These are phyloP conservation scores for Trinectes maculatus DNA, from an alignment of 2,113 vertebrate species.

Conservation along the genomic window DNA sequence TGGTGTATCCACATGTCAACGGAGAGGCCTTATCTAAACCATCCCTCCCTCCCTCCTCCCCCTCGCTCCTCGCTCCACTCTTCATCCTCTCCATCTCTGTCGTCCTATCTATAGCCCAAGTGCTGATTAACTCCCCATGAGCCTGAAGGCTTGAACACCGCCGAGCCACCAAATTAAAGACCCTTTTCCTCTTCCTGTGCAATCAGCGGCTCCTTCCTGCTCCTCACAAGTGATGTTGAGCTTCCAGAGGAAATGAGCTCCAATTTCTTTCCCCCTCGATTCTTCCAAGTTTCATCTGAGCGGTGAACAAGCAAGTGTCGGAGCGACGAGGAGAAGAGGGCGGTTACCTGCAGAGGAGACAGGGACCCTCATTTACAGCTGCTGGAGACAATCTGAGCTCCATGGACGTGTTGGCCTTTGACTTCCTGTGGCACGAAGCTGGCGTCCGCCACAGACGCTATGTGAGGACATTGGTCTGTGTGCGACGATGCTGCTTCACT, in stretches of 20 bases:
- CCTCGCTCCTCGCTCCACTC: too few relatives aligned
- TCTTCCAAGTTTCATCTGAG: not conserved
- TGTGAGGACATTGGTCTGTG: too few relatives aligned
- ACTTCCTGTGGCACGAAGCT: too few relatives aligned
- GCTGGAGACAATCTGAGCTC: slow-evolving; percentile 3
- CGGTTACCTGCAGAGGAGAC: slow-evolving; percentile 13
- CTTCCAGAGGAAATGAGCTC: slow-evolving; percentile 31
- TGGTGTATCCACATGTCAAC: slow-evolving; percentile 3
- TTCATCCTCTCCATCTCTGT: slow-evolving; percentile 37
- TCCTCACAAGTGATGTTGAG: slow-evolving; percentile 31
- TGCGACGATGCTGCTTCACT: too few relatives aligned
- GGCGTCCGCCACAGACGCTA: too few relatives aligned
- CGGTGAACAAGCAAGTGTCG: not conserved
- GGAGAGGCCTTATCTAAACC: not conserved
- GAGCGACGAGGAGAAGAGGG: slow-evolving; percentile 2
- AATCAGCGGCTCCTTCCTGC: slow-evolving; percentile 63
- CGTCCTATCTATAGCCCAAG: slow-evolving; percentile 61
- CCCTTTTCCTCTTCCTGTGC: slow-evolving; percentile 52
- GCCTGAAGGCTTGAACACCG: slow-evolving; percentile 45
- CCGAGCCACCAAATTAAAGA: slow-evolving; percentile 45
- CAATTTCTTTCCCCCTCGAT: not conserved
- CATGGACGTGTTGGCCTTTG: slow-evolving; percentile 17
- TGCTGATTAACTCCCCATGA: slow-evolving; percentile 71
- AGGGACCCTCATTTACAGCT: slow-evolving; percentile 14
- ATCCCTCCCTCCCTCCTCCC: slow-evolving; percentile 17